These are phyloP conservation scores for Petromus typicus DNA, from an alignment of 2,113 vertebrate genomes.

Conservation along the genomic window DNA sequence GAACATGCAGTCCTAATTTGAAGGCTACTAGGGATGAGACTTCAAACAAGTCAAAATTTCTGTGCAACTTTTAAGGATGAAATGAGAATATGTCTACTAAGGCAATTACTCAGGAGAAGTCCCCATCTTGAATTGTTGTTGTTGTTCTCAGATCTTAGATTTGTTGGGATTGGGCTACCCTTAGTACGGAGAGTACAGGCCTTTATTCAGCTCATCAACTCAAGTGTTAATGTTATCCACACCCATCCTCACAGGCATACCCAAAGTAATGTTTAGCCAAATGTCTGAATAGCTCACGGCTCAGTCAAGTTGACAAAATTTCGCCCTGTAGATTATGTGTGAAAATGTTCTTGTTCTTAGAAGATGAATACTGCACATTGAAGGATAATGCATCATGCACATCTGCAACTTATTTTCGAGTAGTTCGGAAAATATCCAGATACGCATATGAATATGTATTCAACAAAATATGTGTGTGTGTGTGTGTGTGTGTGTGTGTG, in stretches of 20 bases:
- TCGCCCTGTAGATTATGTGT: neutral
- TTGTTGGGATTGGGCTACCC: neutral
- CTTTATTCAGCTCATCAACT: neutral
- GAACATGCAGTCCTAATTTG: neutral
- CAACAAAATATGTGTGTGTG: neutral
- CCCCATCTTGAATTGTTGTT: neutral
- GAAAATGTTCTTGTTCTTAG: neutral
- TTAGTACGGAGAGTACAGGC: neutral
- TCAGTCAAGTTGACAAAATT: neutral
- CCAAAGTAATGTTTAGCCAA: neutral
- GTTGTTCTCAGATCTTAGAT: neutral
- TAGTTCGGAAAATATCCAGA: neutral
- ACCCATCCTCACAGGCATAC: neutral
- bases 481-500: neutral
- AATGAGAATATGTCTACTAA: neutral
- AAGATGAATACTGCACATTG: neutral
- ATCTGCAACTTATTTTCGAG: neutral
- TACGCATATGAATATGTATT: neutral
- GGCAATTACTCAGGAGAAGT: neutral
- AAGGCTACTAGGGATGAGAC: neutral
- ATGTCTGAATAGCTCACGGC: neutral
- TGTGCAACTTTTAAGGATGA: neutral
- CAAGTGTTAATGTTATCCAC: neutral
- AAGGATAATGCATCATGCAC: neutral
- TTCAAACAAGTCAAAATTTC: neutral